Conservation (phyloP, 2,797 vertebrate genomes). For the Liparis tanakae region DNA sequence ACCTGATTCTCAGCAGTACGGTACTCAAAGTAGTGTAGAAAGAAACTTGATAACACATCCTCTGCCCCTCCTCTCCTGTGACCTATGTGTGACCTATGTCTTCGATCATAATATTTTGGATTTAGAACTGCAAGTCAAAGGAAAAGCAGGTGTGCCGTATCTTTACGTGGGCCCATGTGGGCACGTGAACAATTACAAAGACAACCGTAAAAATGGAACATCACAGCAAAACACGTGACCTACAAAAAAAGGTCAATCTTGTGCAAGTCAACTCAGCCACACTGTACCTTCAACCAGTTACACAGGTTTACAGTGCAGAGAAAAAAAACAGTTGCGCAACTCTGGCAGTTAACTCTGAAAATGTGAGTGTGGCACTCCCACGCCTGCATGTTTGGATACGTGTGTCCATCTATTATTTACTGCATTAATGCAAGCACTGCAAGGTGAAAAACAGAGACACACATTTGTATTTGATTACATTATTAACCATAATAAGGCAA, state of each 20-base stretch:
- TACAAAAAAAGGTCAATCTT: slow-evolving; percentile 50
- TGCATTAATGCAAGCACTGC: neutral
- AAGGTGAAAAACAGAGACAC: slow-evolving; percentile 1
- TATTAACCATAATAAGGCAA: slow-evolving; percentile 29
- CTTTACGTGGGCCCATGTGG: neutral
- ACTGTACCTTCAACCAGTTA: slow-evolving; percentile 61
- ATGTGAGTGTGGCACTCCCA: slow-evolving; percentile 26
- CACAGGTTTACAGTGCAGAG: slow-evolving; percentile 47
- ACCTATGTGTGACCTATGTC: slow-evolving; percentile 34
- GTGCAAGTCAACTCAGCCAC: slow-evolving; percentile 52
- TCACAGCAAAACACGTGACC: slow-evolving; percentile 39
- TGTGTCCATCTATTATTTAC: neutral
- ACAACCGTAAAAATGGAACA: slow-evolving; percentile 31
- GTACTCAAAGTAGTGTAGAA: slow-evolving; percentile 37
- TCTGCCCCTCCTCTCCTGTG: slow-evolving; percentile 3
- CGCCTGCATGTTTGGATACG: neutral
- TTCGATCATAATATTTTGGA: slow-evolving; percentile 4
- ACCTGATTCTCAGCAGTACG: slow-evolving; percentile 31
- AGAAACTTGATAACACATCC: slow-evolving; percentile 25
- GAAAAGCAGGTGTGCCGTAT: neutral
- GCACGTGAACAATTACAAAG: slow-evolving; percentile 28
- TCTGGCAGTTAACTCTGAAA: slow-evolving; percentile 40
- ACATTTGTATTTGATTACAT: slow-evolving; percentile 34
- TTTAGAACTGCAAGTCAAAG: slow-evolving; percentile 9
- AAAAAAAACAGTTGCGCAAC: slow-evolving; percentile 15